Base-by-base conservation (phyloP, 2,888 invertebrate species). In the Amblyteles armatorius region DNA sequence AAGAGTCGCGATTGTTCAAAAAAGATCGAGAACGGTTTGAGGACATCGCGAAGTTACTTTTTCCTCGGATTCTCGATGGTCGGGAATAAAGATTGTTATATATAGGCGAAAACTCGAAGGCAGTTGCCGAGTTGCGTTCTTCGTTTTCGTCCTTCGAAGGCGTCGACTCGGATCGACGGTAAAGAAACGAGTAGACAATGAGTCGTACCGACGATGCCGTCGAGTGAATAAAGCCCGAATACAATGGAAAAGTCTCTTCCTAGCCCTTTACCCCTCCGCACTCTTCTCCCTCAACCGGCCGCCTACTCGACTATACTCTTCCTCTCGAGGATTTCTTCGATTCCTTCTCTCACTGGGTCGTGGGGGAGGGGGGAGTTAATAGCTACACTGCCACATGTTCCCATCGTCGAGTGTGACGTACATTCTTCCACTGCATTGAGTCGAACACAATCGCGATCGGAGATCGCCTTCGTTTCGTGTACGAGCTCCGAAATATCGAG, bases 131-230 rank as follows among this genome's bases (percentile, higher is more conserved):
- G 48, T 33, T 69, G 26, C 13, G 19, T 69, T 73, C 44, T 19
- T 40, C 29, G 63, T 68, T 55, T 36, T 50, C 36, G 22, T 19
- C 65, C 50, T 65, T 76, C 76, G 50, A 80, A 44, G 67, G 50
- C 65, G 78, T 79, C 57, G 76, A 79, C 55, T 78, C 57, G 78
- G 60, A 79, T 82, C 57, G 80, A 79, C 72, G 55, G 48, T 48
- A 67, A 81, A 78, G 87, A 77, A 78, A 83, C 81, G 72, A 84
- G 74, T 68, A 83, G 83, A 86, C 86, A 85, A 87, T 85, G 73
- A 72, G 68, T 72, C 55, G 68, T 68, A 76, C 63, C 84, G 67
- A 78, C 55, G 76, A 63, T 40, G 40, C 63, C 77, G 52, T 73
- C 72, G 55, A 73, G 72, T 73, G 78, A 82, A 82, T 82, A 78